Evolutionary conservation across 2,888 invertebrate species (phyloP).

Genomic region (Acanthosepion lycidas): DNA sequence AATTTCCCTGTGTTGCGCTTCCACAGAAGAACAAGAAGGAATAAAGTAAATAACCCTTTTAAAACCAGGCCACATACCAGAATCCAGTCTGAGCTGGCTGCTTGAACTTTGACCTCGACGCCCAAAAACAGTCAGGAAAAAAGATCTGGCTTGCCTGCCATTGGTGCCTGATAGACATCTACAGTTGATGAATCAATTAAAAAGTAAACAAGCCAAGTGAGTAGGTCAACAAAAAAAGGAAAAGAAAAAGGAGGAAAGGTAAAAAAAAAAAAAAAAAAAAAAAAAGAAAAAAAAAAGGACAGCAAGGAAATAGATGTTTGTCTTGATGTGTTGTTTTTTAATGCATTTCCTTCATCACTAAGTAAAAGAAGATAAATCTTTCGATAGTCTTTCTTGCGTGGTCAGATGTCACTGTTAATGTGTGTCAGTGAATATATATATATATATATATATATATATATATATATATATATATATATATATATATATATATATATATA

Average conservation of each 20-base stretch:
- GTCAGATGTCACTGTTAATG: slow-evolving; percentile 11
- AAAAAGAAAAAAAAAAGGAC: background rate
- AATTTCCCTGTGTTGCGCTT: background rate
- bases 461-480: slow-evolving; percentile 2
- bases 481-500: slow-evolving; percentile 2
- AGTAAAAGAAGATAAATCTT: background rate
- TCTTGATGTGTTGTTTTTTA: background rate
- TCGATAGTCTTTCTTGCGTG: background rate
- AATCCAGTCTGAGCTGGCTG: background rate
- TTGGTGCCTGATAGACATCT: slow-evolving; percentile 33
- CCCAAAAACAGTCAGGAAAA: slow-evolving; percentile 17
- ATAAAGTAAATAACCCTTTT: slow-evolving; percentile 13
- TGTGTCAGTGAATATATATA: background rate
- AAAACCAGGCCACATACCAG: slow-evolving; percentile 33
- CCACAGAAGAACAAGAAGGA: background rate
- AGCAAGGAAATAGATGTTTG: background rate
- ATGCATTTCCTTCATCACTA: slow-evolving; percentile 9
- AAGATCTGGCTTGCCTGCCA: slow-evolving; percentile 12
- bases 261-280: background rate
- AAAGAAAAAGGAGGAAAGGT: background rate
- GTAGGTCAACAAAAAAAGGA: background rate
- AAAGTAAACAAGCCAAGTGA: background rate
- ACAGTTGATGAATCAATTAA: slow-evolving; percentile 33
- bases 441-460: background rate
- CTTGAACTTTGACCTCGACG: slow-evolving; percentile 13